Evolutionary conservation across 2,888 invertebrate genomes (phyloP).

Genomic region (Chloroclystis v-ata): DNA sequence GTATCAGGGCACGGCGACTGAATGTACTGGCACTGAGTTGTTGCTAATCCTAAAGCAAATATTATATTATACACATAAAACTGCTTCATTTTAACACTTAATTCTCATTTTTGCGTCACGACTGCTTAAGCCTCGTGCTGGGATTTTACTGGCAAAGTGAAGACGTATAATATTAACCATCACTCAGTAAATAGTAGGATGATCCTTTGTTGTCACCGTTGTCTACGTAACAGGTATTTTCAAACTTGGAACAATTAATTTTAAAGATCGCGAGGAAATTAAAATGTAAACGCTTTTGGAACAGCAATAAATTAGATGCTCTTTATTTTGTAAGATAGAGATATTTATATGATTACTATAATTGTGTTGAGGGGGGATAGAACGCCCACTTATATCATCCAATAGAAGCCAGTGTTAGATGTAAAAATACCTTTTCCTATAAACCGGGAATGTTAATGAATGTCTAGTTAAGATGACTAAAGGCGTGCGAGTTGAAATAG

Average conservation of each 20-base stretch:
- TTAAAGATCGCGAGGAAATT: not conserved
- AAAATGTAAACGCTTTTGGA: too few relatives aligned
- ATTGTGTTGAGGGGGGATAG: not conserved
- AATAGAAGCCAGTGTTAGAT: not conserved
- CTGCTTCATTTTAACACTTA: constrained; percentile 31
- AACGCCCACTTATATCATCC: not conserved
- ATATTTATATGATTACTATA: not conserved
- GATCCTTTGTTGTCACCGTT: constrained; percentile 15
- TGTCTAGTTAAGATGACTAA: not conserved
- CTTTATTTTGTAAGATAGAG: too few relatives aligned
- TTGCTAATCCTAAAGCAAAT: constrained; percentile 35
- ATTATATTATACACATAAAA: constrained; percentile 32
- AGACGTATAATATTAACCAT: constrained; percentile 32
- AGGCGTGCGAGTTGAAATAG: not conserved
- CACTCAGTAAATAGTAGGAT: constrained; percentile 16
- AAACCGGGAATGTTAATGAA: not conserved
- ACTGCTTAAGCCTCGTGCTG: constrained; percentile 34
- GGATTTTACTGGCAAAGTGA: constrained; percentile 36
- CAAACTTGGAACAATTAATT: not conserved
- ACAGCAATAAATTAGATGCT: too few relatives aligned
- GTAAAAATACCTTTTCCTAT: not conserved
- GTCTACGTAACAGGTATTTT: constrained; percentile 6
- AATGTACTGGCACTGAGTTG: constrained; percentile 41
- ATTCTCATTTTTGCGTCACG: constrained; percentile 32
- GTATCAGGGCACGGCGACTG: constrained; percentile 55